These are phyloP conservation scores for Lepus europaeus DNA, from an alignment of 2,113 vertebrate species.

Conservation along the genomic window DNA sequence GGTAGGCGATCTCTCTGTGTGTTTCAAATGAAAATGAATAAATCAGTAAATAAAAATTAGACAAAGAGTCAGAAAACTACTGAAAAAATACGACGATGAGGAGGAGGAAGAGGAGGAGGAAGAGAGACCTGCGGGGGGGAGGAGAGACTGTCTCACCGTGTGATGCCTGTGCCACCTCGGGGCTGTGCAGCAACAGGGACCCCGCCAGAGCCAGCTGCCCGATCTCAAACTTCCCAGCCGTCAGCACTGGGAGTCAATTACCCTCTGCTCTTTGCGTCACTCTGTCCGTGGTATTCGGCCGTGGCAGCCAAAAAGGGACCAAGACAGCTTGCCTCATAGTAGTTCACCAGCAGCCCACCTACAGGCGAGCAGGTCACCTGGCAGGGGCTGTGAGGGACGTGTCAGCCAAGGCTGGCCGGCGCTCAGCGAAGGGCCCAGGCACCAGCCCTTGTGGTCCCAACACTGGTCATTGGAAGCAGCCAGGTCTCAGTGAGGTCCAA, in stretches of 20 bases:
- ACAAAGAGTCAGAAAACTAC: too few relatives aligned
- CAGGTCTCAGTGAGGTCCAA: fast-evolving
- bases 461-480: not conserved
- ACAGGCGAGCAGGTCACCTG: not conserved
- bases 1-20: too few relatives aligned
- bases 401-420: not conserved
- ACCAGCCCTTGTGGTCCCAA: too few relatives aligned
- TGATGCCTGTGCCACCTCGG: not conserved
- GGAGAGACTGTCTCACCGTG: not conserved
- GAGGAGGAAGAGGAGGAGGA: not conserved
- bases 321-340: not conserved
- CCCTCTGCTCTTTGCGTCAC: not conserved
- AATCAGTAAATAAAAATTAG: too few relatives aligned
- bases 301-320: not conserved
- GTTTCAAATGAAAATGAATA: too few relatives aligned
- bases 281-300: not conserved
- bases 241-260: not conserved
- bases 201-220: fast-evolving
- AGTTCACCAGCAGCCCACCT: not conserved
- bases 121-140: not conserved
- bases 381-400: not conserved
- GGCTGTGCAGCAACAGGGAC: not conserved
- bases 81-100: too few relatives aligned
- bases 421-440: not conserved
- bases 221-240: not conserved